Evolutionary conservation across 2,797 vertebrate genomes (phyloP).

Genomic region (Huso huso): DNA sequence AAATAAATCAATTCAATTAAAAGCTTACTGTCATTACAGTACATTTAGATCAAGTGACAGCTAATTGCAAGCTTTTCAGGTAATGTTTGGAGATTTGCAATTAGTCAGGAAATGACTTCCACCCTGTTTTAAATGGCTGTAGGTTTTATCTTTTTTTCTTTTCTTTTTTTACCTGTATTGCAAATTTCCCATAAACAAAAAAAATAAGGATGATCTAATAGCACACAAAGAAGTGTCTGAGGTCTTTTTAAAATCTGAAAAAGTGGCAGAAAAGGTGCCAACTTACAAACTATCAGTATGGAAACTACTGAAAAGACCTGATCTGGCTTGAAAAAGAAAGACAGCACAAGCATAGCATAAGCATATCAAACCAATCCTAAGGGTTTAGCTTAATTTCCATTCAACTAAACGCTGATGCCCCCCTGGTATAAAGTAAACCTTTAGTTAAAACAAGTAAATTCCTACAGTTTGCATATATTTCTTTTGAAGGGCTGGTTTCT

Average conservation of each 20-base stretch:
- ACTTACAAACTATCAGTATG: too few relatives aligned
- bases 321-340: neutral
- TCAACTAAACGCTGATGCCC: too few relatives aligned
- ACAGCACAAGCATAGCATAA: neutral
- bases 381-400: too few relatives aligned
- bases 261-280: neutral
- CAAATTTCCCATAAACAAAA: slow-evolving; percentile 15
- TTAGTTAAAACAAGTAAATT: neutral
- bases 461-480: neutral
- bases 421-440: too few relatives aligned
- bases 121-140: slow-evolving; percentile 13
- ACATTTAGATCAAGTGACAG: slow-evolving; percentile 36
- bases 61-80: slow-evolving; percentile 47
- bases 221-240: neutral
- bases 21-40: slow-evolving; percentile 20
- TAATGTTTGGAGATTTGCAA: slow-evolving; percentile 37
- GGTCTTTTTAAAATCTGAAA: neutral
- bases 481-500: neutral
- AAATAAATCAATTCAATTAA: slow-evolving; percentile 22
- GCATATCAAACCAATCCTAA: neutral
- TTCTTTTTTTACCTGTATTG: slow-evolving; percentile 27
- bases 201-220: slow-evolving; percentile 19
- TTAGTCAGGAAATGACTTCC: slow-evolving; percentile 32
- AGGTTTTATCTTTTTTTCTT: too few relatives aligned
- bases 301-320: neutral